Evolutionary conservation across 2,113 vertebrate genomes (phyloP).

Genomic region (Trachemys scripta): DNA sequence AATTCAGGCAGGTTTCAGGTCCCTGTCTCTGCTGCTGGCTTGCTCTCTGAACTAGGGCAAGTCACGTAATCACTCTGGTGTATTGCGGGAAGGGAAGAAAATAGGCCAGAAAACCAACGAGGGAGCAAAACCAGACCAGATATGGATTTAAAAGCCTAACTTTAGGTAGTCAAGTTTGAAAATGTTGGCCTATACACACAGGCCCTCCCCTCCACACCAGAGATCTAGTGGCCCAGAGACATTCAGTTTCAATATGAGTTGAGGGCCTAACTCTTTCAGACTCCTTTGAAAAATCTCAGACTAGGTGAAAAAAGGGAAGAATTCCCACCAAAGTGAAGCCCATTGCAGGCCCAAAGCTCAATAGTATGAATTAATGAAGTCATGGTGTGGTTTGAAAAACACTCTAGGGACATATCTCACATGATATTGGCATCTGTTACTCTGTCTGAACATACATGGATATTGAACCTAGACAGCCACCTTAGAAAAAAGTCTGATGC

Average conservation of each 20-base stretch:
- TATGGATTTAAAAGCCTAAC: neutral
- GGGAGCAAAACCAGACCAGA: neutral
- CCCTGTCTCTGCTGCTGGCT: neutral
- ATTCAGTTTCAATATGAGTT: neutral
- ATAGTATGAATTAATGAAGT: neutral
- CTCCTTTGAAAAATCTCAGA: neutral
- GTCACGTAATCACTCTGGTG: neutral
- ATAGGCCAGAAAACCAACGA: neutral
- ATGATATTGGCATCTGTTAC: neutral
- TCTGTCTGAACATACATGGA: neutral
- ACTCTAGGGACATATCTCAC: neutral
- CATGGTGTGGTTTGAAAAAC: neutral
- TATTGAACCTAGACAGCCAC: fast-evolving
- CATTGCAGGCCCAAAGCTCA: neutral
- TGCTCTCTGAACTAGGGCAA: neutral
- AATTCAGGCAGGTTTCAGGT: neutral
- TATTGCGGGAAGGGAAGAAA: neutral
- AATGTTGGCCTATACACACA: neutral
- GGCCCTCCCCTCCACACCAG: neutral
- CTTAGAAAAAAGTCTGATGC: neutral
- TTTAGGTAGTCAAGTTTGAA: neutral
- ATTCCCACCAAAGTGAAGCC: neutral
- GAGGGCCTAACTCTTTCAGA: neutral
- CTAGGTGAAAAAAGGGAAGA: neutral
- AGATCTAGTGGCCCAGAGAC: neutral